phyloP scores from a whole-genome alignment of 2,113 vertebrate species.

The Cepphus grylle region DNA sequence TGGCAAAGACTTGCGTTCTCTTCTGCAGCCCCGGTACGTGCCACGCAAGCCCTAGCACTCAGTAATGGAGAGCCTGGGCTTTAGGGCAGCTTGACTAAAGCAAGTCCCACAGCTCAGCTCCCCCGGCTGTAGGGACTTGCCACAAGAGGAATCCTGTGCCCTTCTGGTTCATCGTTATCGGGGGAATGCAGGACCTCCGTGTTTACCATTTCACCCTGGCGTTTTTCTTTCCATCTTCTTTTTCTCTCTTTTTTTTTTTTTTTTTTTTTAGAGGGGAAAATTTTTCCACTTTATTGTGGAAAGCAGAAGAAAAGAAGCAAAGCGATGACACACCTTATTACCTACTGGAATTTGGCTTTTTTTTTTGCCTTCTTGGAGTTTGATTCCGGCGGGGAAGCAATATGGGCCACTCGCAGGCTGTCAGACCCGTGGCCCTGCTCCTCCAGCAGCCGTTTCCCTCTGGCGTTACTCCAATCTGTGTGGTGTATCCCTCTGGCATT shows the following conservation, averaged over 20 bases:
- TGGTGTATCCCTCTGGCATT: not conserved
- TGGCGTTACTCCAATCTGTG: rapidly evolving
- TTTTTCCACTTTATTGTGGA: not conserved
- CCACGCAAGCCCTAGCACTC: not conserved
- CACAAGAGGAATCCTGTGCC: not conserved
- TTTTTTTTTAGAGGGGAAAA: not conserved
- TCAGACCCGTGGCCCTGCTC: not conserved
- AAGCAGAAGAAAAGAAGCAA: not conserved
- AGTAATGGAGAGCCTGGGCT: not conserved
- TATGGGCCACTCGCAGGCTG: rapidly evolving
- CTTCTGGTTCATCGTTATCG: not conserved
- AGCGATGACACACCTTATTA: not conserved
- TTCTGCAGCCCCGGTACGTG: not conserved
- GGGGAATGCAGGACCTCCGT: not conserved
- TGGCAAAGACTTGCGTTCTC: not conserved
- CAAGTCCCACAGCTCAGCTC: not conserved
- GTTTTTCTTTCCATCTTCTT: not conserved
- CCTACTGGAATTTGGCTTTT: not conserved
- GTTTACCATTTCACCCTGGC: not conserved
- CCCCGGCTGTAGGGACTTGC: not conserved
- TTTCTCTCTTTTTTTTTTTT: not conserved
- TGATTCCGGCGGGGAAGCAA: not conserved
- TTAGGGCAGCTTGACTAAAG: not conserved
- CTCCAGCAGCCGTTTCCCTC: not conserved
- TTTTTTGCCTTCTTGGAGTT: not conserved